phyloP scores from a whole-genome alignment of 2,888 invertebrate genomes.

The Halictus ligatus region DNA sequence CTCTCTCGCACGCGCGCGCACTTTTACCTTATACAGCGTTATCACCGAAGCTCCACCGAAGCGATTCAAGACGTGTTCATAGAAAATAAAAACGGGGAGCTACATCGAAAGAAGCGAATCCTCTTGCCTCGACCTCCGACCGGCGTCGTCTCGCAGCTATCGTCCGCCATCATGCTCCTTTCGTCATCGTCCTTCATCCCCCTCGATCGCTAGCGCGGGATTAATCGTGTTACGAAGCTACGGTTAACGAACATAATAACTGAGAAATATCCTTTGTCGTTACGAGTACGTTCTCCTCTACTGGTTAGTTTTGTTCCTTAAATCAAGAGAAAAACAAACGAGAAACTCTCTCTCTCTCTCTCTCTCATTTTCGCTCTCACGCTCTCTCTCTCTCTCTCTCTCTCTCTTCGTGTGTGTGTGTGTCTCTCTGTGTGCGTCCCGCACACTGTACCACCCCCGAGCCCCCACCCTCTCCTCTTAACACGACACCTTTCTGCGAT shows the following conservation, averaged over 20 bases:
- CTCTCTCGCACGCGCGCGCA: background rate
- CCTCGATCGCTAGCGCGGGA: slow-evolving; percentile 24
- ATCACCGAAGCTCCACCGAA: slow-evolving; percentile 42
- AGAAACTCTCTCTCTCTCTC: slow-evolving; percentile 3
- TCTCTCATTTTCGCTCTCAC: background rate
- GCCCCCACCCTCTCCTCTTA: background rate
- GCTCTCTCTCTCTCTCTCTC: slow-evolving; percentile 23
- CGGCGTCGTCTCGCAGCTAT: slow-evolving; percentile 27
- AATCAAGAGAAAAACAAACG: slow-evolving; percentile 24
- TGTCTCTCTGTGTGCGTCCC: background rate
- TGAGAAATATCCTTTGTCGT: slow-evolving; percentile 53
- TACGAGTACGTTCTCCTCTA: slow-evolving; percentile 49
- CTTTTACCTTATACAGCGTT: slow-evolving; percentile 44
- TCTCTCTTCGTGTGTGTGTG: background rate
- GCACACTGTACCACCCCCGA: background rate
- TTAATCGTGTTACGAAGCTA: slow-evolving; percentile 63
- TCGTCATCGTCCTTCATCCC: background rate
- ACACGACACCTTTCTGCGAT: background rate
- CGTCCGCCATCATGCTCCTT: background rate
- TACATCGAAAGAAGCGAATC: slow-evolving; percentile 43
- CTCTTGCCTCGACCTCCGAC: slow-evolving; percentile 1
- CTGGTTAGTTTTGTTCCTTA: slow-evolving; percentile 26
- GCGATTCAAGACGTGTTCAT: slow-evolving; percentile 43
- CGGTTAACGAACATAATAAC: slow-evolving; percentile 61
- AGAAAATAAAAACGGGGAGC: slow-evolving; percentile 48